Base-by-base conservation (phyloP, 2,888 invertebrate species). In the Mythimna impura region DNA sequence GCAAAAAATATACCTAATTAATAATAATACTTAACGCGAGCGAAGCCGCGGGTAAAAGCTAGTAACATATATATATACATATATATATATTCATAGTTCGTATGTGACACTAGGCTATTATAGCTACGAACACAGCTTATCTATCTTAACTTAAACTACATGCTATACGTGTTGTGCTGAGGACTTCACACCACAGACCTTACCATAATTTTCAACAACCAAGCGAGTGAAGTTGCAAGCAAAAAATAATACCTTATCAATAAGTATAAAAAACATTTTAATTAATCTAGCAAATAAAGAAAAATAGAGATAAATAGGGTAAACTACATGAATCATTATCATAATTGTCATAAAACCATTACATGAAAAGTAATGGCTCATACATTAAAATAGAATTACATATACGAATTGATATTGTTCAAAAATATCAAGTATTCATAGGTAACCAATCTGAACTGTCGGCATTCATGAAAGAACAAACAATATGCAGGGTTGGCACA, bases 401-500 rank as follows among this genome's bases (percentile, higher is more conserved):
- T 60, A 79, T 69, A 61, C 47, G 61, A 66, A 73, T 72, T 73
- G 67, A 76, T 81, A 84, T 73, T 75, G 60, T 72, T 72, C 63
- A 75, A 83, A 81, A 86, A 82, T 83, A 86, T 85, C 82, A 78
- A 86, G 84, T 82, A 86, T 84, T 84, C 86, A 88, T 82, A 81
- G 68, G 67, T 76, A 78, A 81, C 74, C 73, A 81, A 86, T 81
- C 58, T 55, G 47, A 71, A 40, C 68, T 70, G 78, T 77, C 80
- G 69, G 73, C 88, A n/a, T n/a, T n/a, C n/a, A 80, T 88, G 89
- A 88, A 87, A 86, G 84, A 86, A 81, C 72, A 86, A 86, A 82
- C 83, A 87, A 86, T 85, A 86, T 80, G 78, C 82, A 91, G 90
- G 90, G 90, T 47, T 90, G 84, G 55, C 73, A 70, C 77, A 71